phyloP scores from a whole-genome alignment of 23 tunicate genomes.

The Ciona savignyi region DNA sequence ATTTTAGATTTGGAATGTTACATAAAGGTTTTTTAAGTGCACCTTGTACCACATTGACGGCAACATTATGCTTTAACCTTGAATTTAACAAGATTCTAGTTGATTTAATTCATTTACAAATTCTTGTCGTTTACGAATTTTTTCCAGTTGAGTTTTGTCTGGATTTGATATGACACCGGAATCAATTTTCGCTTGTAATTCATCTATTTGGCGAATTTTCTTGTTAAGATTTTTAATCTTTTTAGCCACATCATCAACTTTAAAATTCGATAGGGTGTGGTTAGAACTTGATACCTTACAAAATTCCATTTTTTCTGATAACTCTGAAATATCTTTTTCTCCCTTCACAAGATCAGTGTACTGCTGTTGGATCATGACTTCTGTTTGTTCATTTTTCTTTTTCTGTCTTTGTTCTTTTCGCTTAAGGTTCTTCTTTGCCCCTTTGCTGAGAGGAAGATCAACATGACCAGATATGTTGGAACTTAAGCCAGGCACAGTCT shows the following conservation, averaged over 20 bases:
- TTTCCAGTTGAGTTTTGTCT: conserved; percentile 36
- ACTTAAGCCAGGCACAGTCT: conserved; percentile 21
- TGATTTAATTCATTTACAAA: conserved; percentile 26
- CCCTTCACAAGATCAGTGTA: conserved; percentile 26
- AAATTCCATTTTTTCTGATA: background rate
- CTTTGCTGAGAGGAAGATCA: conserved; percentile 34
- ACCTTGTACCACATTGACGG: too few relatives aligned
- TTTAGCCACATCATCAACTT: conserved; percentile 6
- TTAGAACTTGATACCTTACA: background rate
- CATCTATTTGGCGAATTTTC: conserved; percentile 69
- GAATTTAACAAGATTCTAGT: conserved; percentile 11
- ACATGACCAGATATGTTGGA: background rate
- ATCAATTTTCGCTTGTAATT: conserved; percentile 65
- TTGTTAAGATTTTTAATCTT: conserved; percentile 45
- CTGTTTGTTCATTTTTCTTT: conserved; percentile 38
- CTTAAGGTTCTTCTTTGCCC: conserved; percentile 44
- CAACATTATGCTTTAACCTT: too few relatives aligned
- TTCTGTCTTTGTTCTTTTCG: conserved; percentile 49
- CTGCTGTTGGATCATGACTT: conserved; percentile 32
- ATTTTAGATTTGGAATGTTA: too few relatives aligned
- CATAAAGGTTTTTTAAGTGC: too few relatives aligned
- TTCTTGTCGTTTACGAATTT: conserved; percentile 29
- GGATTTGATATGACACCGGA: conserved; percentile 34
- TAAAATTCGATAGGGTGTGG: background rate
- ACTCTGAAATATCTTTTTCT: conserved; percentile 20